Conservation (phyloP, 1,140 invertebrate species). For the Trichonephila inaurata region DNA sequence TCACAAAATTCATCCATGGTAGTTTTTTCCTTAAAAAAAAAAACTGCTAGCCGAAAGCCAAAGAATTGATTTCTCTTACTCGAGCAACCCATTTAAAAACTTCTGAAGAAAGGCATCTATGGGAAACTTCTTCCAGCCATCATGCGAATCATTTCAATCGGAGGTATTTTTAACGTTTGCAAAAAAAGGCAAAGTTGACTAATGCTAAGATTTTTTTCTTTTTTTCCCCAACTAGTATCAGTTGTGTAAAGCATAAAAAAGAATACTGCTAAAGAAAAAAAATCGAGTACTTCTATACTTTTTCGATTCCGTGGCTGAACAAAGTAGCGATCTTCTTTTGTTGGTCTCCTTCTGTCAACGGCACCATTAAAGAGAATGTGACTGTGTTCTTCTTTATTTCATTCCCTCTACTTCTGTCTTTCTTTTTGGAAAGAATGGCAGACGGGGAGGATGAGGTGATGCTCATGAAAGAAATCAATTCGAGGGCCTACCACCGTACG, state of each 20-base stretch:
- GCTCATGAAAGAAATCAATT: conserved; percentile 74
- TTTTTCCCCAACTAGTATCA: background rate
- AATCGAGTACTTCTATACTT: conserved; percentile 57
- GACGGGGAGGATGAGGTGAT: conserved; percentile 33
- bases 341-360: conserved; percentile 66
- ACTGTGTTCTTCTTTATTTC: conserved; percentile 62
- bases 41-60: too few species aligned
- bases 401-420: conserved; percentile 36
- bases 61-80: too few species aligned
- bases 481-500: conserved; percentile 46
- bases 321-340: conserved; percentile 69
- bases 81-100: too few species aligned
- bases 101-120: too few species aligned
- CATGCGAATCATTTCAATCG: too few species aligned
- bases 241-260: background rate
- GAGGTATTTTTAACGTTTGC: too few species aligned
- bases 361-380: conserved; percentile 72
- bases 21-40: too few species aligned
- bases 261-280: conserved; percentile 32
- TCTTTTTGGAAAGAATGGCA: conserved; percentile 12
- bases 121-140: too few species aligned
- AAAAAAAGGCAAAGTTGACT: background rate
- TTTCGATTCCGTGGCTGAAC: conserved; percentile 62
- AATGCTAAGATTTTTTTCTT: conserved; percentile 5
- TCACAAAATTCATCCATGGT: too few species aligned